Percentiles rank a stretch among this genome's conserved stretches.
Evolutionary conservation across 1,140 invertebrate genomes (phyloP).

Genomic region (silkworm (Bombyx mori)): ASM3026992v2 NC_085109.1:7523001-7523500

Average conservation of each 20-base stretch:
- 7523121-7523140: not conserved
- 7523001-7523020: constrained; percentile 19
- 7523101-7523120: not conserved
- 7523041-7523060: constrained; percentile 33
- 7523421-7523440: constrained; percentile 55
- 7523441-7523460: constrained; percentile 20
- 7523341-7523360: constrained; percentile 33
- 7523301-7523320: constrained; percentile 56
- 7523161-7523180: too few relatives aligned
- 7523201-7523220: too few relatives aligned
- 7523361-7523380: constrained; percentile 60
- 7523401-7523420: constrained; percentile 54
- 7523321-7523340: constrained; percentile 19
- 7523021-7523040: constrained; percentile 50
- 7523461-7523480: constrained; percentile 46
- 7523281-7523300: constrained; percentile 56
- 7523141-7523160: too few relatives aligned
- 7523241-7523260: constrained; percentile 61
- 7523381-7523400: constrained; percentile 47
- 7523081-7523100: not conserved
- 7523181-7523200: too few relatives aligned
- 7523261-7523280: constrained; percentile 62
- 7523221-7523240: constrained; percentile 8
- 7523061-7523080: constrained; percentile 15
- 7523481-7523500: constrained; percentile 24